Base-by-base conservation (phyloP, 2,888 invertebrate species). In the Nebria brevicollis region DNA sequence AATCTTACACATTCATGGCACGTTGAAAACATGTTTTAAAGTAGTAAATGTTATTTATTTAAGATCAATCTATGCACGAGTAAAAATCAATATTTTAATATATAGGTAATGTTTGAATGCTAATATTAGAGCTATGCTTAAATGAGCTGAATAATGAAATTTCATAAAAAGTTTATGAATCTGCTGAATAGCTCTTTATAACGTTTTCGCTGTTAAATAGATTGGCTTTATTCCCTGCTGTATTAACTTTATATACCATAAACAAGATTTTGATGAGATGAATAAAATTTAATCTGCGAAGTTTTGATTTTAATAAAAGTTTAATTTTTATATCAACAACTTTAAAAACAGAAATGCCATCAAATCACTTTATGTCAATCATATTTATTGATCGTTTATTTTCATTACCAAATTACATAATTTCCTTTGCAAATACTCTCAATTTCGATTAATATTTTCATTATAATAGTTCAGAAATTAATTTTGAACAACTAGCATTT, bases 91-190 rank as follows among this genome's bases (percentile, higher is more conserved):
- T 34, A 34, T 34, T 20, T 20, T 20, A 20, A 11, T 11, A 54
- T 13, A 13, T 13, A 54, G 54, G 54, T 54, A 54, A 54, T 54
- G 8, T 54, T 54, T 8, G 20, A 20, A 20, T 20, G 20, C 20
- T 54, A 11, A 11, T 54, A 13, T 7, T 54, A 8, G 54, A 54
- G 8, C 13, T 6, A 54, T 54, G 13, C 8, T 54, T 54, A 54
- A 54, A 54, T 54, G 7, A 54, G 13, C 11, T 1, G 54, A 54
- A 54, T 54, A 54, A 54, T 54, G 54, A 54, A 54, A 54, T 54
- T 54, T 54, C 54, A 54, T 54, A 54, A 54, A 54, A 54, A 54
- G 54, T 54, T 54, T 54, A 54, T 54, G 54, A 54, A 54, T 54
- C 54, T 54, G 8, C 13, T 54, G 54, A 54, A 54, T 54, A 13